phyloP scores from a whole-genome alignment of 2,113 vertebrate species.

The Petaurus breviceps region DNA sequence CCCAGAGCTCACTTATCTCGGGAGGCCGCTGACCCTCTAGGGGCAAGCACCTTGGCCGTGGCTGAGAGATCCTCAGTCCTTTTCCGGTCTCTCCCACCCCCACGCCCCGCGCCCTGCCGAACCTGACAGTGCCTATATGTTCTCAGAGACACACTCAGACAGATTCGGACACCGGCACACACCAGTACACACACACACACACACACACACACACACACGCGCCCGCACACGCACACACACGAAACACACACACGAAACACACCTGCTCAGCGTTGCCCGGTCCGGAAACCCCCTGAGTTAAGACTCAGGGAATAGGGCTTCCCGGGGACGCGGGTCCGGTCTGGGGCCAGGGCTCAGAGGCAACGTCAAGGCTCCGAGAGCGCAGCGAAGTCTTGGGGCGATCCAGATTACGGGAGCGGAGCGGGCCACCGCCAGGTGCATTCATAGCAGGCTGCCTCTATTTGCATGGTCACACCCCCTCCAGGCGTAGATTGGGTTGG shows the following conservation, averaged over 20 bases:
- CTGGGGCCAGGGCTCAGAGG: neutral
- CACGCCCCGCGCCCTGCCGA: too few species aligned
- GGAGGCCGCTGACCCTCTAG: rapidly evolving
- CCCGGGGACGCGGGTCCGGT: neutral
- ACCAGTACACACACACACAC: slow-evolving; percentile 23
- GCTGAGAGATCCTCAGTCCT: neutral
- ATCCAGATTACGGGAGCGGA: neutral
- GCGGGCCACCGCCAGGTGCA: neutral
- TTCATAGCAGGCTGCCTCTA: rapidly evolving
- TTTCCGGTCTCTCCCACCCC: too few species aligned
- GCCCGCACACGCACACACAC: slow-evolving; percentile 30
- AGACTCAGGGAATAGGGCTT: neutral
- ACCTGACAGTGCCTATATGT: neutral
- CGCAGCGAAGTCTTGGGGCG: neutral
- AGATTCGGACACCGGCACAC: neutral
- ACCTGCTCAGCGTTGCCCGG: neutral
- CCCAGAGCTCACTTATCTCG: neutral
- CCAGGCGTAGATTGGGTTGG: neutral
- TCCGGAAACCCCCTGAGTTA: neutral
- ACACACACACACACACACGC: neutral
- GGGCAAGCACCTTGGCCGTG: neutral
- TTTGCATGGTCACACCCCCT: slow-evolving; percentile 60
- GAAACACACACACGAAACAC: neutral
- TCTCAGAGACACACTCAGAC: neutral
- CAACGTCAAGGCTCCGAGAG: neutral